These are phyloP conservation scores for Orthosia incerta DNA, from an alignment of 2,888 invertebrate genomes.

Conservation along the genomic window DNA sequence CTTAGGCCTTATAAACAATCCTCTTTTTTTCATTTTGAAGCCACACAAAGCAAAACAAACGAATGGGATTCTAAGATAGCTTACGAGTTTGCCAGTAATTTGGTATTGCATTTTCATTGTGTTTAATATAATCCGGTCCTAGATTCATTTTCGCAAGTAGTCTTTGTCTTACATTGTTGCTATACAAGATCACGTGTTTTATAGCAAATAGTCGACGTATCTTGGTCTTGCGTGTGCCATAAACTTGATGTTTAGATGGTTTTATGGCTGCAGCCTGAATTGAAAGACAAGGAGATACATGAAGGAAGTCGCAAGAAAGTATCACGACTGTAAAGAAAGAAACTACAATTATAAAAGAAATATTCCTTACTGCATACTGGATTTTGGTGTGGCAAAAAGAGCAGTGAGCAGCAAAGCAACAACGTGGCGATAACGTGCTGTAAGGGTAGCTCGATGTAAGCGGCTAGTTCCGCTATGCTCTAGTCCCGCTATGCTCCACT, in stretches of 20 bases:
- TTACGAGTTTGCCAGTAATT: too few relatives aligned
- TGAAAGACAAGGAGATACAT: constrained; percentile 14
- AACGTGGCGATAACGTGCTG: too few relatives aligned
- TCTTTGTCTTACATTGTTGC: constrained; percentile 40
- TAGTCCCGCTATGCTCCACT: too few relatives aligned
- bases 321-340: background rate
- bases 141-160: constrained; percentile 3
- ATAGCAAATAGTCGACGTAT: constrained; percentile 38
- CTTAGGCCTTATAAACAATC: too few relatives aligned
- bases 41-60: background rate
- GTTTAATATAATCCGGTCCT: too few relatives aligned
- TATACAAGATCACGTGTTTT: constrained; percentile 39
- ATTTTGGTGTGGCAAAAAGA: too few relatives aligned
- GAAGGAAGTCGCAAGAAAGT: constrained; percentile 6
- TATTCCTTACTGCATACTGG: too few relatives aligned
- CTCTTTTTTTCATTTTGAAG: background rate
- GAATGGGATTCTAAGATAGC: background rate
- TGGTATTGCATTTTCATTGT: too few relatives aligned
- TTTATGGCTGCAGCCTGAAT: constrained; percentile 46
- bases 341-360: too few relatives aligned
- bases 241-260: constrained; percentile 46
- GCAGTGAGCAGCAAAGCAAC: too few relatives aligned
- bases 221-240: constrained; percentile 32
- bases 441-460: too few relatives aligned
- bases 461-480: too few relatives aligned